Evolutionary conservation across 2,888 invertebrate genomes (phyloP), one percentile per base, ranked within the genome.

Genomic region (Tubulanus polymorphus): DNA sequence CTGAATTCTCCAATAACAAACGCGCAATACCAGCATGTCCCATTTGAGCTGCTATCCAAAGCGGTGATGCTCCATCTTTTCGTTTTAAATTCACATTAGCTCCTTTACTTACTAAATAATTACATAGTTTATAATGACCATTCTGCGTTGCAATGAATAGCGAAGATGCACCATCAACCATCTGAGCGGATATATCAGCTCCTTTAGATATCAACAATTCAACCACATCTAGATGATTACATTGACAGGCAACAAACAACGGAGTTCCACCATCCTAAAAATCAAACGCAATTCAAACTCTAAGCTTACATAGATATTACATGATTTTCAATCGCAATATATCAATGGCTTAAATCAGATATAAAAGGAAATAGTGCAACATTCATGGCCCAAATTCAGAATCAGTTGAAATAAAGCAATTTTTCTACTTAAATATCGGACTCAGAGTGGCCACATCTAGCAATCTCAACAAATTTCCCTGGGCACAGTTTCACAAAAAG

Each of bases 1-100:
- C 91, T 46, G 91, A 91, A 65, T 85, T 85, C 71, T 86, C 86
- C 62, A 93, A 82, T 68, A 95, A 83, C 71, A 87, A 84, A 62
- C 87, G 83, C 55, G 88, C 92, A 48, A 89, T 88, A 73, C 86
- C 86, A 75, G 88, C 86, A 81, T 93, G 92, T 0, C 93, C 94
- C 90, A 93, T 93, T 85, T 95, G 95, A 63, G 92, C 87, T 37
- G 93, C 89, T 71, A 95, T 94, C 93, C 93, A 95, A 63, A 95
- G 84, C 59, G 94, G 88, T 48, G 91, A 89, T 23, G 81, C 79
- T 48, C 80, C 76, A 64, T 82, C 82, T 79, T 77, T 75, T 64
- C 77, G 63, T 54, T 65, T 68, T 30, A 71, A 54, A 56, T 74
- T 73, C 20, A 71, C 60, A 48, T 73, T 72, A 27, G 75, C 74